Conservation (phyloP, 1,140 invertebrate genomes). For the Anastatus disparis region DNA sequence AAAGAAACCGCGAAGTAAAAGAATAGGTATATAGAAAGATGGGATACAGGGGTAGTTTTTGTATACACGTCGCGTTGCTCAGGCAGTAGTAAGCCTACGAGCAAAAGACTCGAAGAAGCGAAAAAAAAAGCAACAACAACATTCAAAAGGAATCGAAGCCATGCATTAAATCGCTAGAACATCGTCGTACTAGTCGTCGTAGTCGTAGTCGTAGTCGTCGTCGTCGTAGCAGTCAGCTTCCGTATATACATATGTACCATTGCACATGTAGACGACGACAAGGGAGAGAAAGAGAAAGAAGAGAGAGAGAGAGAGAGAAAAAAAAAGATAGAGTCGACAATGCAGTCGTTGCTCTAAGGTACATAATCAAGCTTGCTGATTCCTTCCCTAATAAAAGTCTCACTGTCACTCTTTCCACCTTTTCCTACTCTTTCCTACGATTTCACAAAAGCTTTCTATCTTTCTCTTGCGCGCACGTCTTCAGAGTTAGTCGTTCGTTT, state of each 20-base stretch:
- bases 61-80: too few species aligned
- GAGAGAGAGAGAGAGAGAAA: too few species aligned
- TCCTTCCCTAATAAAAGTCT: constrained; percentile 68
- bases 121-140: too few species aligned
- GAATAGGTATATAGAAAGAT: constrained; percentile 1
- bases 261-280: background rate
- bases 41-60: too few species aligned
- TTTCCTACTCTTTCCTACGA: constrained; percentile 24
- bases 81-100: too few species aligned
- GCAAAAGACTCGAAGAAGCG: constrained; percentile 33
- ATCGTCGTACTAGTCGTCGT: background rate
- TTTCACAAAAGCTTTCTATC: constrained; percentile 17
- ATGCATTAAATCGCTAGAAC: constrained; percentile 22
- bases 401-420: constrained; percentile 61
- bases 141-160: constrained; percentile 22
- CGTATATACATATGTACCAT: background rate
- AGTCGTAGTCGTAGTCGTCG: too few species aligned
- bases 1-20: constrained; percentile 25
- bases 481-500: too few species aligned
- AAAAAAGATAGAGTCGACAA: background rate
- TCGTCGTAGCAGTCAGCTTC: too few species aligned
- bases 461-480: too few species aligned
- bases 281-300: background rate
- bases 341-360: constrained; percentile 58
- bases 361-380: constrained; percentile 68